Base-by-base conservation (phyloP, 2,113 vertebrate species). In the Gallinago media region DNA sequence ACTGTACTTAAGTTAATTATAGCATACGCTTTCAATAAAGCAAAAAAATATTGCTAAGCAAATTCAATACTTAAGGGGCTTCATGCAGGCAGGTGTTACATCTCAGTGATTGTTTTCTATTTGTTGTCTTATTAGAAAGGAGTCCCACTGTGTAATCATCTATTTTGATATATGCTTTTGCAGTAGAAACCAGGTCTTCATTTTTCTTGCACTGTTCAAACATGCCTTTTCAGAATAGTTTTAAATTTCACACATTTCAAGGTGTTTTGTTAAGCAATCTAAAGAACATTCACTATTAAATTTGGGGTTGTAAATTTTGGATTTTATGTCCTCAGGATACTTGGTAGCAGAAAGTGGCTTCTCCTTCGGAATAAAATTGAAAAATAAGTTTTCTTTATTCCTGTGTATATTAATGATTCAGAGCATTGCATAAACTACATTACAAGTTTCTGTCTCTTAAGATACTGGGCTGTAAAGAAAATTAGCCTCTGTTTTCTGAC, bases 201-300 rank as follows among this genome's bases (percentile, higher is more conserved):
- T 58, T 79, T 91, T 36, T 75, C 22, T 52, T 78, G 23, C 54
- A 46, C 44, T 81, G 49, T 75, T 87, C 73, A 88, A 82, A 65
- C 46, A 63, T 54, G 73, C 29, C 56, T 93, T 94, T 93, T 85
- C 40, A 89, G 54, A 87, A 67, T 7, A 68, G n/a, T 62, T 88
- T 78, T 61, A 38, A 52, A 67, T 92, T 95, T 92, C 56, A 82
- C 73, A 84, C 36, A 72, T 86, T 88, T 83, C 38, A 86, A 86
- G 36, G 44, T 79, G 22, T 68, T 88, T 89, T 83, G 59, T 88
- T 91, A 86, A 76, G 32, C 65, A 77, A 88, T 90, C 52, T 81
- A 66, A 87, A 91, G 42, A 88, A 83, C 70, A 84, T 77, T 86
- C 49, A 21, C 23, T 56, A 55, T 68, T 65, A 91, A 87, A 87